Conservation (phyloP, 2,113 vertebrate species). For the Myotis davidii region DNA sequence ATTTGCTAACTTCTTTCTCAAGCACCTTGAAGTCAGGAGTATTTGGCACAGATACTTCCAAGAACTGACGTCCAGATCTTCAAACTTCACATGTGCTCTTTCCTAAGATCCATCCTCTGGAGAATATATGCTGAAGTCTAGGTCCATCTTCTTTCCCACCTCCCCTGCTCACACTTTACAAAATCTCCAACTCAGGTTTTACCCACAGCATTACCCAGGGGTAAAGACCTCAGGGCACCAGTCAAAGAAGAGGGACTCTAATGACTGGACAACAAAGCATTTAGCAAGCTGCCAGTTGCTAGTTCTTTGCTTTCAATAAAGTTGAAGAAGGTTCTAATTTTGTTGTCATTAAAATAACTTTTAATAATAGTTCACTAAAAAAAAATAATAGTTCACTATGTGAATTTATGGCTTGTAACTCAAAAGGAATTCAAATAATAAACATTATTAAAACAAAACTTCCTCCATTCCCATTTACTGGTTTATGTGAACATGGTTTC, state of each 20-base stretch:
- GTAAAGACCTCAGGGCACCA: not conserved
- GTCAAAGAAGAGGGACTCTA: not conserved
- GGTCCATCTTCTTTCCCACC: not conserved
- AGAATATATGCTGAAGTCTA: not conserved
- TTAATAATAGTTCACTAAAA: not conserved
- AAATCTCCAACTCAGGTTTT: not conserved
- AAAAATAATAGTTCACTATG: not conserved
- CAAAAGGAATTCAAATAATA: slow-evolving; percentile 20
- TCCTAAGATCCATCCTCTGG: not conserved
- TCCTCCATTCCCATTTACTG: not conserved
- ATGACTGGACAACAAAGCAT: not conserved
- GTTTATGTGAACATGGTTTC: not conserved
- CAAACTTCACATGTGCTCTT: not conserved
- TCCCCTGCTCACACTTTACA: not conserved
- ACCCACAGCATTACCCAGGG: not conserved
- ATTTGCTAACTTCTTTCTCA: not conserved
- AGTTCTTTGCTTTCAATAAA: slow-evolving; percentile 35
- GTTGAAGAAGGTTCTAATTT: slow-evolving; percentile 20
- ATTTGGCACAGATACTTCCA: not conserved
- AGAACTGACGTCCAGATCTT: not conserved
- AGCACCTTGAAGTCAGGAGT: not conserved
- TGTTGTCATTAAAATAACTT: slow-evolving; percentile 28
- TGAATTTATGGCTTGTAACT: not conserved
- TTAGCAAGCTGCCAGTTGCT: not conserved
- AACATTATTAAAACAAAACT: not conserved